Conservation (phyloP, 2,113 vertebrate species). For the Rhadina sibilatrix region DNA sequence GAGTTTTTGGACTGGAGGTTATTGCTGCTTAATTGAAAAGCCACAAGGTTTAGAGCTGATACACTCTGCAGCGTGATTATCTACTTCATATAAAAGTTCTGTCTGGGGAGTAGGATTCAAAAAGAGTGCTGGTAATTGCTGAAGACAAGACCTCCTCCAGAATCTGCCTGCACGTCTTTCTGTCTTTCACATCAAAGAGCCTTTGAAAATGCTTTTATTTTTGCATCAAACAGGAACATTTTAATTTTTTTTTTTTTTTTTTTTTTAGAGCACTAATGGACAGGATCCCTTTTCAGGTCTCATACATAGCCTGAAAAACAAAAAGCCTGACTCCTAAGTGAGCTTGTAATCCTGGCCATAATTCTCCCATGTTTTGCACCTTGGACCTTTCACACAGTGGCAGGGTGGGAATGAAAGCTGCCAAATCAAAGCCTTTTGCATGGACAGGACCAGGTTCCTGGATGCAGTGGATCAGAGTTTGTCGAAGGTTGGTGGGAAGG, state of each 20-base stretch:
- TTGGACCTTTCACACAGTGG: neutral
- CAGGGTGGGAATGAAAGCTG: neutral
- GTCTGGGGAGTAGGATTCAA: neutral
- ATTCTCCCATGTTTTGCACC: neutral
- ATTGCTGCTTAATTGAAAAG: conserved; percentile 11
- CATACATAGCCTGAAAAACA: neutral
- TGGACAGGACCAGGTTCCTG: neutral
- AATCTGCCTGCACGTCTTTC: neutral
- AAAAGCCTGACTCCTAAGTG: neutral
- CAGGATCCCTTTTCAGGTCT: neutral
- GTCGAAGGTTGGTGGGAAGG: neutral
- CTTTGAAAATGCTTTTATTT: conserved; percentile 39
- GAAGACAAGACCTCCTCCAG: neutral
- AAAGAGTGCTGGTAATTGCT: neutral
- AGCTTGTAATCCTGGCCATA: neutral
- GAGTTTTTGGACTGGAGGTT: neutral
- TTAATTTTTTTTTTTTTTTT: neutral
- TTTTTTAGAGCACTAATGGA: neutral
- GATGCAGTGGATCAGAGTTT: neutral
- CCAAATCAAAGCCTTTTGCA: neutral
- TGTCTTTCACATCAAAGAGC: conserved; percentile 42
- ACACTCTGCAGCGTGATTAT: neutral
- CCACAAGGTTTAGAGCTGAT: neutral
- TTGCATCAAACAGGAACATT: neutral
- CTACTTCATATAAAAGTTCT: neutral